A percentile compares a stretch with the other conserved stretches of the same genome.
Conservation (phyloP, 2,797 vertebrate genomes). For the Lagocephalus sceleratus region DNA sequence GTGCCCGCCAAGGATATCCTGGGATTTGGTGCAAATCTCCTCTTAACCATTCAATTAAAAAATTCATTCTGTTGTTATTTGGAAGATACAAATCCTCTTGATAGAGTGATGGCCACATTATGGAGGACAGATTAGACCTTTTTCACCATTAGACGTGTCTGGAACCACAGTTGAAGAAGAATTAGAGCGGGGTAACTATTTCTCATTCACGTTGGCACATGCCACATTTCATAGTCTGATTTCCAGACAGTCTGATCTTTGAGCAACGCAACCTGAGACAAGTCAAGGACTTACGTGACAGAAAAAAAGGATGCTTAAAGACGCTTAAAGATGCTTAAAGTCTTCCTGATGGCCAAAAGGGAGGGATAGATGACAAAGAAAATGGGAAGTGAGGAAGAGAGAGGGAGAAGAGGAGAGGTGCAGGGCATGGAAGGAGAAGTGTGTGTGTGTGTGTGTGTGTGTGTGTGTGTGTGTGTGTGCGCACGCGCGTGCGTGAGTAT, state of each 20-base stretch:
- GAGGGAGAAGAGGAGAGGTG: conserved; percentile 2
- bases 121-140: conserved; percentile 5
- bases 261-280: conserved; percentile 38
- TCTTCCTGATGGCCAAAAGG: conserved; percentile 29
- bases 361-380: conserved; percentile 59
- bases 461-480: conserved; percentile 34
- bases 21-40: conserved; percentile 63
- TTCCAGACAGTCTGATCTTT: conserved; percentile 37
- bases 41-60: conserved; percentile 59
- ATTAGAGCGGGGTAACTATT: conserved; percentile 20
- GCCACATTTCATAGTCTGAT: conserved; percentile 35
- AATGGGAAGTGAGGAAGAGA: conserved; percentile 38
- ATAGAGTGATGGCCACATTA: neutral
- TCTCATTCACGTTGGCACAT: conserved; percentile 12
- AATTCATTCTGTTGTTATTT: conserved; percentile 20
- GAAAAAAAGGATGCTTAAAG: conserved; percentile 1
- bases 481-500: conserved; percentile 29
- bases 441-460: conserved; percentile 28
- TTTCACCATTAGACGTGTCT: neutral
- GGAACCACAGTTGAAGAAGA: conserved; percentile 22
- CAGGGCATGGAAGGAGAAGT: conserved; percentile 17
- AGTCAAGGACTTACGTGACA: conserved; percentile 43
- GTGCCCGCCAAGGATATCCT: conserved; percentile 48
- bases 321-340: conserved; percentile 38
- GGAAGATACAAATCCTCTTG: conserved; percentile 1